Evolutionary conservation across 1,140 invertebrate genomes (phyloP).

Genomic region (Scaptomyza pallida): DNA sequence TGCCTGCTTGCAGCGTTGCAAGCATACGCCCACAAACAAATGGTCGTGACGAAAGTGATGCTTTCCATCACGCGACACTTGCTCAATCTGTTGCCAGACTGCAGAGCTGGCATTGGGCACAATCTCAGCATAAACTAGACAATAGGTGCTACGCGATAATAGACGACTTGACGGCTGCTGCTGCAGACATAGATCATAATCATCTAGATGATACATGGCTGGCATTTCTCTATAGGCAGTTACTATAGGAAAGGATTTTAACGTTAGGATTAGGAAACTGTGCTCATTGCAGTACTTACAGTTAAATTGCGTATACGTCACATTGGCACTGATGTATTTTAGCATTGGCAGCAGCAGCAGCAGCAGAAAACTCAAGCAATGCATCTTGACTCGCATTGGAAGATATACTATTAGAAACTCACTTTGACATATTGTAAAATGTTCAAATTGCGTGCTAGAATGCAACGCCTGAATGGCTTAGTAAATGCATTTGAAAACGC

Average conservation of each 20-base stretch:
- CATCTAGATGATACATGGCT: slow-evolving; percentile 84
- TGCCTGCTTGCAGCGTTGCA: slow-evolving; percentile 68
- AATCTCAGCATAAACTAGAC: slow-evolving; percentile 84
- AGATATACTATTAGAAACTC: slow-evolving; percentile 39
- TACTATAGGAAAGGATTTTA: slow-evolving; percentile 27
- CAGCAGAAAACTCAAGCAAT: not conserved
- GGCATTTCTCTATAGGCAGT: slow-evolving; percentile 84
- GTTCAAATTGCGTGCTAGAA: slow-evolving; percentile 44
- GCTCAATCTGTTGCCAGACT: slow-evolving; percentile 84
- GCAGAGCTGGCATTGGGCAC: slow-evolving; percentile 59
- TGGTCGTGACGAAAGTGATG: slow-evolving; percentile 85
- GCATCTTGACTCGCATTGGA: slow-evolving; percentile 26
- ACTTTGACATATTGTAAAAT: slow-evolving; percentile 32
- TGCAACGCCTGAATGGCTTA: slow-evolving; percentile 44
- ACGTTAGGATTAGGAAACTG: no score
- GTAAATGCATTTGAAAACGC: slow-evolving; percentile 58
- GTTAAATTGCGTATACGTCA: slow-evolving; percentile 45
- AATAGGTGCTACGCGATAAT: slow-evolving; percentile 74
- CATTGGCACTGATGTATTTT: not conserved
- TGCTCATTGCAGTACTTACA: slow-evolving; percentile 45
- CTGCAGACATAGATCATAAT: slow-evolving; percentile 84
- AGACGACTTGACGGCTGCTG: slow-evolving; percentile 35
- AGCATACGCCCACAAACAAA: slow-evolving; percentile 85
- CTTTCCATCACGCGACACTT: slow-evolving; percentile 81
- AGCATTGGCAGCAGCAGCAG: slow-evolving; percentile 18